Conservation (phyloP, 2,113 vertebrate genomes). For the Rhineura floridana region DNA sequence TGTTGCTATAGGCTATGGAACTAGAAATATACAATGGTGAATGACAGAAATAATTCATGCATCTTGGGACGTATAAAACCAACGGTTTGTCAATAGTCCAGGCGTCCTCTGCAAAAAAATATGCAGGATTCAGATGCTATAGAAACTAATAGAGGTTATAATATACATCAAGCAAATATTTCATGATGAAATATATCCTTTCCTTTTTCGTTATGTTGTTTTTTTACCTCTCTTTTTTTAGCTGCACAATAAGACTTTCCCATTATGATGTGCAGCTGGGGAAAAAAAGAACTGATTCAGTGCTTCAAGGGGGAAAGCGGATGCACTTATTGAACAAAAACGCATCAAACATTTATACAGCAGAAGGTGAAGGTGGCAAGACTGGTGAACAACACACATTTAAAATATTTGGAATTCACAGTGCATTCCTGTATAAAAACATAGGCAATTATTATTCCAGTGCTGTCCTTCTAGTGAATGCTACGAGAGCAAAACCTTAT, state of each 20-base stretch:
- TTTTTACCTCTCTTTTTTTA: neutral
- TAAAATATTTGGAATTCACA: slow-evolving; percentile 59
- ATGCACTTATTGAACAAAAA: slow-evolving; percentile 68
- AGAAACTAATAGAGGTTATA: slow-evolving; percentile 50
- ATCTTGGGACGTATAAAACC: slow-evolving; percentile 72
- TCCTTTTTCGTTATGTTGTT: slow-evolving; percentile 38
- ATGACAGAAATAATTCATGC: slow-evolving; percentile 75
- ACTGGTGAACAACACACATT: slow-evolving; percentile 1
- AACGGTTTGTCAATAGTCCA: slow-evolving; percentile 70
- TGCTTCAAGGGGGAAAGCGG: slow-evolving; percentile 57
- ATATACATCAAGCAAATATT: slow-evolving; percentile 54
- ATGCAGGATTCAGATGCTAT: slow-evolving; percentile 61
- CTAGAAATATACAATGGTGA: slow-evolving; percentile 68
- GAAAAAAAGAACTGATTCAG: neutral
- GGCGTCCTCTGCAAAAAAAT: slow-evolving; percentile 65
- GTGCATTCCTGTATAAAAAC: slow-evolving; percentile 45
- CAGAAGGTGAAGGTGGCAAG: slow-evolving; percentile 37
- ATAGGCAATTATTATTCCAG: neutral
- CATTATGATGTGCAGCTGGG: slow-evolving; percentile 29
- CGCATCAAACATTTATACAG: slow-evolving; percentile 71
- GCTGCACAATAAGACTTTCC: slow-evolving; percentile 40
- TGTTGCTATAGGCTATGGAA: slow-evolving; percentile 67
- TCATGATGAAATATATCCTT: slow-evolving; percentile 52
- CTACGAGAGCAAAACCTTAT: slow-evolving; percentile 15
- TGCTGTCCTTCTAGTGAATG: slow-evolving; percentile 31